phyloP scores from a whole-genome alignment of 1,140 invertebrate species.

The Lucilia sericata region DNA sequence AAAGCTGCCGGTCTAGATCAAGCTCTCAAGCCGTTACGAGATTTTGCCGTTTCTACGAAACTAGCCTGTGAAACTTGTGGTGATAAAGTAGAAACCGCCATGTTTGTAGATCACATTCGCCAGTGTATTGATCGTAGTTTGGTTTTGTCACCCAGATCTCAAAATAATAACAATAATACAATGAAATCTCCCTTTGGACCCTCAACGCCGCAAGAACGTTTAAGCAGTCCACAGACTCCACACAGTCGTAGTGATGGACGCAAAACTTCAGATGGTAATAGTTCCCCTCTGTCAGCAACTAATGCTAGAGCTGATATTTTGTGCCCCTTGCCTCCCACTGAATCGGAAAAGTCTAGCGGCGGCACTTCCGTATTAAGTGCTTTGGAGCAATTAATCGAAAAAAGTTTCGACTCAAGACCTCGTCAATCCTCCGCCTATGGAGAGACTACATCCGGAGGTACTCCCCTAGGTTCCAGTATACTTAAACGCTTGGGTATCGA shows the following conservation, averaged over 20 bases:
- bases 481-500: constrained; percentile 93
- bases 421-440: constrained; percentile 72
- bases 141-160: constrained; percentile 69
- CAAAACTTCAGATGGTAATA: constrained; percentile 54
- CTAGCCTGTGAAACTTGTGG: constrained; percentile 97
- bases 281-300: constrained; percentile 72
- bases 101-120: constrained; percentile 93
- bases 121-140: constrained; percentile 82
- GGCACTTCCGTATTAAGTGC: constrained; percentile 92
- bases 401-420: constrained; percentile 91
- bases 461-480: constrained; percentile 88
- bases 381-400: constrained; percentile 96
- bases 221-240: constrained; percentile 70
- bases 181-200: constrained; percentile 12
- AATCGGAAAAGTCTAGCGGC: constrained; percentile 66
- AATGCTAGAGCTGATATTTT: constrained; percentile 36
- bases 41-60: constrained; percentile 74
- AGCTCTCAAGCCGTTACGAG: constrained; percentile 75
- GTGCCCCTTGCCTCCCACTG: constrained; percentile 44
- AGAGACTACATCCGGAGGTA: constrained; percentile 67
- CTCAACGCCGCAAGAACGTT: constrained; percentile 73
- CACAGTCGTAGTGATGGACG: constrained; percentile 44
- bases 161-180: constrained; percentile 25
- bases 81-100: constrained; percentile 91
- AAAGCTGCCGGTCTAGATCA: constrained; percentile 74